Evolutionary conservation across 2,113 vertebrate genomes (phyloP), one percentile per base, ranked within the genome.

Genomic region (Nibea albiflora): DNA sequence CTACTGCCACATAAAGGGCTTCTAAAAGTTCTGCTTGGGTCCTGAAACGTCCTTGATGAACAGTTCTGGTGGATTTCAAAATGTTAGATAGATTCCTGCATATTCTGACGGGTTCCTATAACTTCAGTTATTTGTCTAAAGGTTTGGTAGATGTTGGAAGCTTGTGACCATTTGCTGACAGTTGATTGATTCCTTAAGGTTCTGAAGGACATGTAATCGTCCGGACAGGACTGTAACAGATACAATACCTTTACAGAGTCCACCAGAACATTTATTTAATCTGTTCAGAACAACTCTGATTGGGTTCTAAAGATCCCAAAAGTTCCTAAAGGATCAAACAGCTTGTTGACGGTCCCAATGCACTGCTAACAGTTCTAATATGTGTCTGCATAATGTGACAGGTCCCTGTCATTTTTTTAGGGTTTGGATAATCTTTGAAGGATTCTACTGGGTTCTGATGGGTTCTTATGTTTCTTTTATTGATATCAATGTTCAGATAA

Each of bases 1-100:
- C 91, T 99, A 99, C 95, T 99, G 98, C 95, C 96, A 99, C 94
- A 93, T 99, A 87, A 88, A 95, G 89, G 97, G 96, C 92, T 99
- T 99, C 95, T 99, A 95, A 96, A 39, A 17, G 3, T 24, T 12
- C 22, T 46, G 16, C 12, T 71, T 47, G 39, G 39, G 42, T 68
- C 79, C 26, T 22, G 1, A 35, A 26, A 24, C 47, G 42, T 61
- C 62, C 67, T 24, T 44, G 20, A 39, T 35, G 7, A 39, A 62
- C 28, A 20, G 17, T 70, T 64, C 46, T 77, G 15, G 28, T 64
- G 56, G 57, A 44, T 52, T 46, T 47, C 42, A 50, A n/a, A 42
- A 66, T 44, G 61, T 46, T 54, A 11, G 15, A 5, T 1, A 24
- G 64, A 57, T 77, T 69, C 57, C 66, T 73, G 57, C 17, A 2